Evolutionary conservation across 2,113 vertebrate species (phyloP).

Genomic region (Pagrus major): DNA sequence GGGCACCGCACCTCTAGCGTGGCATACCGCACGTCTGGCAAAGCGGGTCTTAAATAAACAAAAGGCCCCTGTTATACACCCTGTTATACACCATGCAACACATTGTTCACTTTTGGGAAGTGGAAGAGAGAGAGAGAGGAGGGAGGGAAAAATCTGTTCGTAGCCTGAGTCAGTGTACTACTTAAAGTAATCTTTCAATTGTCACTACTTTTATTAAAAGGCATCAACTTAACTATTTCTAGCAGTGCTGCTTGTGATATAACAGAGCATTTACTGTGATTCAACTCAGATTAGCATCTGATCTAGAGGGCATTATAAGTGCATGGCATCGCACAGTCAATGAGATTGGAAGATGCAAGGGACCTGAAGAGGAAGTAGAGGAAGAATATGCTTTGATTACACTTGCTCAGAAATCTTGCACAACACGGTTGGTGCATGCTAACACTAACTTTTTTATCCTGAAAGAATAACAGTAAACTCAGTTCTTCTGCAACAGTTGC

Average conservation of each 20-base stretch:
- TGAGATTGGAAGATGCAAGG: not conserved
- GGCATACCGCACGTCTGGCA: slow-evolving; percentile 89
- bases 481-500: not conserved
- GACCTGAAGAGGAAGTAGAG: no score
- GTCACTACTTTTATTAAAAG: not conserved
- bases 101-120: slow-evolving; percentile 75
- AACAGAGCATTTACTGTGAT: not conserved
- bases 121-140: slow-evolving; percentile 26
- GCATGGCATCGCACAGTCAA: not conserved
- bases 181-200: slow-evolving; percentile 63
- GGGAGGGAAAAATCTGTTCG: slow-evolving; percentile 71
- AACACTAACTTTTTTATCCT: not conserved
- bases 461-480: not conserved
- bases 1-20: slow-evolving; percentile 87
- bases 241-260: not conserved
- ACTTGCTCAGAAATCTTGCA: not conserved
- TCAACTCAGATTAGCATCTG: not conserved
- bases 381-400: not conserved
- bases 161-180: slow-evolving; percentile 84
- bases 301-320: not conserved
- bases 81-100: slow-evolving; percentile 83
- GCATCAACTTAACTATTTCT: not conserved
- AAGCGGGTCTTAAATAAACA: slow-evolving; percentile 89
- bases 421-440: not conserved
- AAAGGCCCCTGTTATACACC: slow-evolving; percentile 84